A percentile compares a stretch with the other conserved stretches of the same genome.
These are phyloP conservation scores for Dicycla oo DNA, from an alignment of 2,888 invertebrate species.

Conservation along the genomic window DNA sequence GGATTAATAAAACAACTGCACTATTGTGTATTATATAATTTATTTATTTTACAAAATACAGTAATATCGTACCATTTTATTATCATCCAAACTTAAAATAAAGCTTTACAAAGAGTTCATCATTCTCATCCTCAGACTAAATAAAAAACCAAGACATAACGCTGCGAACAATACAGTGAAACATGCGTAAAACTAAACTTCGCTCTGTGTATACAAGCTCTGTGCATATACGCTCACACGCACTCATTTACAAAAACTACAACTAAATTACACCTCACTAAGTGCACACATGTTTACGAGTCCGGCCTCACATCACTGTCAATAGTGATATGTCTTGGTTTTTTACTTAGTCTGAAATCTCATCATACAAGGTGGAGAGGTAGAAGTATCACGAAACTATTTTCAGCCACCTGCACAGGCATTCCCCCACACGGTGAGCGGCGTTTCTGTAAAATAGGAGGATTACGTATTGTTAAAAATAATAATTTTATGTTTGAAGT, in stretches of 20 bases:
- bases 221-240: no score
- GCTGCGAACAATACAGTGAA: no score
- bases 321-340: no score
- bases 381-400: conserved; percentile 73
- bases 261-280: no score
- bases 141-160: no score
- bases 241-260: no score
- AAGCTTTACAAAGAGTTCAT: conserved; percentile 32
- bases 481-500: not conserved
- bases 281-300: no score
- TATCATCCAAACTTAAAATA: conserved; percentile 17
- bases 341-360: no score
- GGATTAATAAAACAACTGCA: conserved; percentile 22
- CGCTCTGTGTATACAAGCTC: no score
- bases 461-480: not conserved
- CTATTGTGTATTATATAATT: not conserved
- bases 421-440: conserved; percentile 75
- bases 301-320: no score
- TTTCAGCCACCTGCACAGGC: conserved; percentile 81
- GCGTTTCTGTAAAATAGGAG: conserved; percentile 77
- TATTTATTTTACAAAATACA: conserved; percentile 31
- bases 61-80: conserved; percentile 10
- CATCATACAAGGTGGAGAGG: conserved; percentile 27
- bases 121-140: no score
- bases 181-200: no score